A percentile compares a stretch with the other conserved stretches of the same genome.
phyloP scores from a whole-genome alignment of 2,888 invertebrate species.

The Oscheius sp. region DNA sequence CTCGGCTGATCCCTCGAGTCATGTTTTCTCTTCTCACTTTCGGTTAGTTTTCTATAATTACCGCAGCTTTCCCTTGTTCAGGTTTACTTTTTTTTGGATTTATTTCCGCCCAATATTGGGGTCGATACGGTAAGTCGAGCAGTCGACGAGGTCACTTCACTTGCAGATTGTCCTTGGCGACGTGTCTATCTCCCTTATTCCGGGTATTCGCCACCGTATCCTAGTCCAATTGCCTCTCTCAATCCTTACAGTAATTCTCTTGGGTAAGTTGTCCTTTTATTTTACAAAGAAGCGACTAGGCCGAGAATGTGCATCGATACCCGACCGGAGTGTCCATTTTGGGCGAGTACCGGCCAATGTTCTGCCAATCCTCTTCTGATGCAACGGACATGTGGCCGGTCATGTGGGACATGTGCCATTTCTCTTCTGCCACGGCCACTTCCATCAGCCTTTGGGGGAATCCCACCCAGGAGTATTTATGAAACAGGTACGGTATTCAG shows the following conservation, averaged over 20 bases:
- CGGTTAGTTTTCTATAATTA: no score
- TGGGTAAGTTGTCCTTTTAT: background rate
- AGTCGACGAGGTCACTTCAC: no score
- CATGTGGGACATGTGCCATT: constrained; percentile 9
- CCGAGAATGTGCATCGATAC: background rate
- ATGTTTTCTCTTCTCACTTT: constrained; percentile 8
- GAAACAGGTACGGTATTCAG: background rate
- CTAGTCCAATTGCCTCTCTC: background rate
- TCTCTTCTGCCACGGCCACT: background rate
- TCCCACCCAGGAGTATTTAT: background rate
- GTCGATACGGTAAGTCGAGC: constrained; percentile 5
- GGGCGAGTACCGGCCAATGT: constrained; percentile 22
- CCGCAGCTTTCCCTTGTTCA: no score
- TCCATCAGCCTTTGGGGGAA: background rate
- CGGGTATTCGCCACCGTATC: background rate
- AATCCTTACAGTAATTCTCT: background rate
- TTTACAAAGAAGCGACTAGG: background rate
- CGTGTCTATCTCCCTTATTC: background rate
- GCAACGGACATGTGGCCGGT: constrained; percentile 2
- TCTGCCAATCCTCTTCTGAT: constrained; percentile 3
- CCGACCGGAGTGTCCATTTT: background rate
- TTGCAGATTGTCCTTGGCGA: constrained; percentile 3
- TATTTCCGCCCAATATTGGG: background rate
- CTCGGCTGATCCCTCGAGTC: background rate
- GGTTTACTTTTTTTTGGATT: background rate